phyloP scores from a whole-genome alignment of 1,140 invertebrate genomes.

The Nephila pilipes region DNA sequence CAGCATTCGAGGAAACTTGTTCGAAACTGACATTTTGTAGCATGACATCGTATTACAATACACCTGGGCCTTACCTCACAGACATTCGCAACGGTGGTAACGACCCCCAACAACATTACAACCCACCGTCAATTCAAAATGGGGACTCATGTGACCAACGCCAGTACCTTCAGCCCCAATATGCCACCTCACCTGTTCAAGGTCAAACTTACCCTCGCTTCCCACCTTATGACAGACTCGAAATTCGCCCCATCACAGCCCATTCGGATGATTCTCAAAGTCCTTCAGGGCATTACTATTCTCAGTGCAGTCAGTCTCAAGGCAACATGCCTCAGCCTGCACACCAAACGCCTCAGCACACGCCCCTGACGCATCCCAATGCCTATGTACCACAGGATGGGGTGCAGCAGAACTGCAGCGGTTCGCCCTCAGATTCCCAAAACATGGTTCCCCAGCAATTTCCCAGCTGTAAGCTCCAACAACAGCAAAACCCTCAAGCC shows the following conservation, averaged over 20 bases:
- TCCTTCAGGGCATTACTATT: constrained; percentile 80
- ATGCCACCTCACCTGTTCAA: constrained; percentile 73
- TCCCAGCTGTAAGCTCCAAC: constrained; percentile 79
- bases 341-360: constrained; percentile 69
- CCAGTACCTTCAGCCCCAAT: constrained; percentile 82
- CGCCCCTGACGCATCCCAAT: constrained; percentile 75
- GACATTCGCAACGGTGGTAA: constrained; percentile 88
- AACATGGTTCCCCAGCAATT: constrained; percentile 74
- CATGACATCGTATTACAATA: constrained; percentile 93
- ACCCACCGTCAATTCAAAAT: constrained; percentile 78
- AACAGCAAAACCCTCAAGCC: constrained; percentile 79
- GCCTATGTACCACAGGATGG: constrained; percentile 75
- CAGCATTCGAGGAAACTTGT: background rate
- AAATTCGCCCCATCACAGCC: constrained; percentile 88
- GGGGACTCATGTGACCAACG: constrained; percentile 84
- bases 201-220: constrained; percentile 88
- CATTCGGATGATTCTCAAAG: constrained; percentile 76
- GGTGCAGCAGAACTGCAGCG: constrained; percentile 73
- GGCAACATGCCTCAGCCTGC: constrained; percentile 77
- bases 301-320: constrained; percentile 79
- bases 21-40: background rate
- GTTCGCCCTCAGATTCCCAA: constrained; percentile 61
- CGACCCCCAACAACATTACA: constrained; percentile 67
- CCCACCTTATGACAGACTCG: constrained; percentile 95
- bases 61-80: constrained; percentile 93